Percentiles rank a stretch among this genome's conserved stretches.
Evolutionary conservation across 2,797 vertebrate species (phyloP).

Genomic region (Acanthornis magna): DNA sequence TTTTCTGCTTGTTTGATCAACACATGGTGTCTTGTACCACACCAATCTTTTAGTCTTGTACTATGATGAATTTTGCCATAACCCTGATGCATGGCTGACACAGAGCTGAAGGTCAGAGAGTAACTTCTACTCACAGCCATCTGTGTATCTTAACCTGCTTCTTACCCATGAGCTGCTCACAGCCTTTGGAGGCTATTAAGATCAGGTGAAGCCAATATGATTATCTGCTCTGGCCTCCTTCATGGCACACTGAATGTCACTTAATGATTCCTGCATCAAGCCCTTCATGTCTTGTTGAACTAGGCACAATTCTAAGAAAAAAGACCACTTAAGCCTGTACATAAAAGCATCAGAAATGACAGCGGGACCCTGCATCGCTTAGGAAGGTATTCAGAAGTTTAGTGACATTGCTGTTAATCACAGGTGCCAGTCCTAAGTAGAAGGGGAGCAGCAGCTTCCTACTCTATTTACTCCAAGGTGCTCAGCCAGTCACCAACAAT

Average conservation of each 20-base stretch:
- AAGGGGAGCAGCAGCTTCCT: neutral
- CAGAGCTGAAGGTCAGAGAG: neutral
- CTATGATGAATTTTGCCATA: neutral
- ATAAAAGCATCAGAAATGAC: neutral
- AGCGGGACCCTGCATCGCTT: neutral
- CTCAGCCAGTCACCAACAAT: neutral
- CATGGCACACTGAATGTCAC: neutral
- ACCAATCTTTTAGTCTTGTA: neutral
- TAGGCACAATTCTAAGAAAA: neutral
- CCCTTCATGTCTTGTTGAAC: neutral
- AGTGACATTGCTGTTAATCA: neutral
- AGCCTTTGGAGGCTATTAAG: neutral
- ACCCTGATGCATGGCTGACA: neutral
- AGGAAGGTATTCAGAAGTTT: neutral
- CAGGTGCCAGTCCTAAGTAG: neutral
- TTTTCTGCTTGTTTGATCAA: slow-evolving; percentile 32
- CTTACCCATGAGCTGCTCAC: neutral
- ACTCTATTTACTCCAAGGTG: neutral
- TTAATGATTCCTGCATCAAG: neutral
- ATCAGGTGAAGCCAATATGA: neutral
- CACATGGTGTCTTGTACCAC: neutral
- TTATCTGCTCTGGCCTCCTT: neutral
- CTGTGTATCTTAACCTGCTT: neutral
- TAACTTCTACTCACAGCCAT: neutral
- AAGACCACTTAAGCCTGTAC: neutral